These are phyloP conservation scores for Cuculus canorus DNA, from an alignment of 2,797 vertebrate genomes.

Conservation along the genomic window DNA sequence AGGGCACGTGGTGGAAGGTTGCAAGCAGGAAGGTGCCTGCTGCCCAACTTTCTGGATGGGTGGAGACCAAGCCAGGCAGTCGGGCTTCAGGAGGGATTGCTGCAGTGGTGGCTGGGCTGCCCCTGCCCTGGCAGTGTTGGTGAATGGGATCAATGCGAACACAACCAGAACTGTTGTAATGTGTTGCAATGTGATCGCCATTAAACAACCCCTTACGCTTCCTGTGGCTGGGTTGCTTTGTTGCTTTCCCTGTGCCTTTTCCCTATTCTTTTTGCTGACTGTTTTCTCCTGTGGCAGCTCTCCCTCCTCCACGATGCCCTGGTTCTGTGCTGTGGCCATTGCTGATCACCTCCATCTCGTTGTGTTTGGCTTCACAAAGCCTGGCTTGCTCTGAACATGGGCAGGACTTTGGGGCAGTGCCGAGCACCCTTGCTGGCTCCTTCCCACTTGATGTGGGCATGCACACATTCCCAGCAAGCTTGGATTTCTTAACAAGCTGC, in stretches of 20 bases:
- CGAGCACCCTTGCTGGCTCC: no score
- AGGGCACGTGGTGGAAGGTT: background rate
- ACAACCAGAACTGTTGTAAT: background rate
- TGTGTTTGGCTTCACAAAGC: background rate
- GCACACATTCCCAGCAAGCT: rapidly evolving
- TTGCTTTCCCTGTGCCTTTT: background rate
- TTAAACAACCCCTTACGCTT: slow-evolving; percentile 19
- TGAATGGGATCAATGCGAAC: background rate
- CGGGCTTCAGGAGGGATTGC: background rate
- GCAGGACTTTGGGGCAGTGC: background rate
- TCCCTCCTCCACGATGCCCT: background rate
- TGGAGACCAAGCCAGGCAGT: rapidly evolving
- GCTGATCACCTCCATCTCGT: background rate
- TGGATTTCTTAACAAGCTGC: no score
- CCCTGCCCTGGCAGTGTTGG: background rate
- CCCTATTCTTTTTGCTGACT: no score
- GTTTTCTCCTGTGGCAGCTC: background rate
- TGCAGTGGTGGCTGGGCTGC: background rate
- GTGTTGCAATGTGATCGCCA: background rate
- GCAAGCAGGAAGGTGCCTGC: background rate
- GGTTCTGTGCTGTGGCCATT: rapidly evolving
- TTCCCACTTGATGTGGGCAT: background rate
- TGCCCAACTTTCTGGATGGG: rapidly evolving
- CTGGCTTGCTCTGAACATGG: background rate
- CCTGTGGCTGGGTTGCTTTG: background rate